Evolutionary conservation across 2,888 invertebrate genomes (phyloP).

Genomic region (Papilio elwesi): DNA sequence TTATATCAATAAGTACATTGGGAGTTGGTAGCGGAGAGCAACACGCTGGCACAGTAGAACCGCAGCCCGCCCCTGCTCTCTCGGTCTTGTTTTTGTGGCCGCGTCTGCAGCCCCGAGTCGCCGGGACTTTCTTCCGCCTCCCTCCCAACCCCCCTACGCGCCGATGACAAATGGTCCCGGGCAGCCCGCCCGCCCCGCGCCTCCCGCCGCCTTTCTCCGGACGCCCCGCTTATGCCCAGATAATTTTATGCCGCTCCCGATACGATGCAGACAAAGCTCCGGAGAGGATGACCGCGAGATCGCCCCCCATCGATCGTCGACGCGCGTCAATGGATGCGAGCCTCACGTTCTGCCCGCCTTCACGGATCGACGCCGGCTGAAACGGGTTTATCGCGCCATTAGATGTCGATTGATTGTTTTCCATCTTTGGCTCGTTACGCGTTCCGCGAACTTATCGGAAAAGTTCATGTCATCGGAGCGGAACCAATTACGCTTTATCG

Average conservation of each 20-base stretch:
- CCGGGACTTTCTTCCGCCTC: conserved; percentile 71
- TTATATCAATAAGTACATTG: conserved; percentile 17
- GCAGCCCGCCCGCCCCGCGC: conserved; percentile 68
- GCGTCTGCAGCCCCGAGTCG: conserved; percentile 80
- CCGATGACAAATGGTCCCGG: conserved; percentile 83
- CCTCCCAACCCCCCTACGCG: conserved; percentile 60
- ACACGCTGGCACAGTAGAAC: conserved; percentile 23
- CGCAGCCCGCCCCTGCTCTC: conserved; percentile 65
- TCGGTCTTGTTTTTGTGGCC: conserved; percentile 81
- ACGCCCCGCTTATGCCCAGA: conserved; percentile 74
- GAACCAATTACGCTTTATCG: conserved; percentile 29
- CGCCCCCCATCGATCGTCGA: conserved; percentile 72
- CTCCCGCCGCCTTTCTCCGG: conserved; percentile 55
- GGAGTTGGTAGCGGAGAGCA: not conserved
- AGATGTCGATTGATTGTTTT: conserved; percentile 62
- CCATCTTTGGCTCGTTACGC: conserved; percentile 40
- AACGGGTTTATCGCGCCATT: conserved; percentile 70
- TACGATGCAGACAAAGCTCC: conserved; percentile 66
- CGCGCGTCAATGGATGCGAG: conserved; percentile 75
- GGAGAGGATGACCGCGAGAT: conserved; percentile 76
- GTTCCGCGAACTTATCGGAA: conserved; percentile 32
- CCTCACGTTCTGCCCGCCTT: conserved; percentile 72
- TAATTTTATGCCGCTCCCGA: conserved; percentile 79
- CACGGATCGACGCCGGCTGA: conserved; percentile 67
- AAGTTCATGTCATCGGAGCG: conserved; percentile 29